A percentile compares a stretch with the other conserved stretches of the same genome.
Conservation (phyloP, 2,888 invertebrate species). For the Drosophila mulleri region DNA sequence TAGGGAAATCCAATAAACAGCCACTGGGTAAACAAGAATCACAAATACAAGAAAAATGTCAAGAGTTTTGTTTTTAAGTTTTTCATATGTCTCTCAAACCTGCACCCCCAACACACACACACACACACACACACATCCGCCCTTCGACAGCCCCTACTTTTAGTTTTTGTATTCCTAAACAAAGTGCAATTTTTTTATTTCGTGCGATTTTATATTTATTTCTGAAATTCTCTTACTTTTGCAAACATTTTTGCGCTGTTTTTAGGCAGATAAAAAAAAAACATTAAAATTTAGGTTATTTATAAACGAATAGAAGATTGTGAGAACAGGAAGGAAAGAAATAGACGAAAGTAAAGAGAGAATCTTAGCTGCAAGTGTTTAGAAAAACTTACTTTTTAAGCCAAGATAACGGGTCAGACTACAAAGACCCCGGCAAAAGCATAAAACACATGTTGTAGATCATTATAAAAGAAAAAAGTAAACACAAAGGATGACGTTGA, state of each 20-base stretch:
- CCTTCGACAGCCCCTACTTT: conserved; percentile 9
- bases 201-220: conserved; percentile 22
- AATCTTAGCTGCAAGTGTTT: conserved; percentile 52
- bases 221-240: conserved; percentile 31
- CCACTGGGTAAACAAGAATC: conserved; percentile 51
- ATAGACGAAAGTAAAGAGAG: conserved; percentile 18
- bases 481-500: conserved; percentile 15
- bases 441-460: conserved; percentile 39
- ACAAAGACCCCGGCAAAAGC: conserved; percentile 15
- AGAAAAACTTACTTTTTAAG: conserved; percentile 43
- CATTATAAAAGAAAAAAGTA: conserved; percentile 19
- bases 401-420: conserved; percentile 30
- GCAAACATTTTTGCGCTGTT: conserved; percentile 52
- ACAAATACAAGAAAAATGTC: conserved; percentile 65
- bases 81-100: conserved; percentile 15
- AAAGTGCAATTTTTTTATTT: conserved; percentile 63
- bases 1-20: conserved; percentile 17
- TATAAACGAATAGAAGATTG: conserved; percentile 31
- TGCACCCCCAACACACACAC: background rate
- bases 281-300: conserved; percentile 59
- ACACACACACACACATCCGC: conserved; percentile 1
- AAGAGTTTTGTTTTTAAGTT: conserved; percentile 33
- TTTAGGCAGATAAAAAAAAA: conserved; percentile 38
- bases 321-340: background rate
- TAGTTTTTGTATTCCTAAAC: conserved; percentile 28